Evolutionary conservation across 2,888 invertebrate species (phyloP), one percentile per base, ranked within the genome.

Genomic region (Subacronicta megacephala): DNA sequence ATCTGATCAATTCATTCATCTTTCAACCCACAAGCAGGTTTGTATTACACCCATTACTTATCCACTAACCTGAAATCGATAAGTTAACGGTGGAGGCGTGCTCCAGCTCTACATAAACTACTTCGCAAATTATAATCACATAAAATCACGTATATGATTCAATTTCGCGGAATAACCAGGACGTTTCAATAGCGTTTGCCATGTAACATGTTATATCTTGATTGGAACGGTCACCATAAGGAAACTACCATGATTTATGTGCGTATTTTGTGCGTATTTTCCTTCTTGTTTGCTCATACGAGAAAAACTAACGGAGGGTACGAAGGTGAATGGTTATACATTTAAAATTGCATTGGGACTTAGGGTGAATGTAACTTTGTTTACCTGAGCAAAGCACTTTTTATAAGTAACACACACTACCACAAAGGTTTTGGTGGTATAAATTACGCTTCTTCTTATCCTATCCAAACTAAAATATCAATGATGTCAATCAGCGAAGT

Each of bases 121-220:
- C 63, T 78, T 75, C 46, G 61, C 53, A 69, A 73, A 61, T 66
- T 60, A 64, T 64, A 57, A 73, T 64, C 46, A 45, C 38, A 57
- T 77, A 68, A 73, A 72, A 77, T 80, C 84, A 83, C 83, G 84
- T 84, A 80, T 73, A 62, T 70, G 75, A 77, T 80, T 80, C 73
- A 82, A 82, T 85, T 84, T 84, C 83, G 80, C 72, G 68, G 83
- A 83, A 84, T 72, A 78, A 76, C 77, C 77, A 68, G 78, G 79
- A 76, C 80, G 73, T 78, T 78, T 80, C 75, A 80, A 80, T 80
- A 81, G 78, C 77, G 71, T 77, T 60, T 74, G 73, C 77, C 78
- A 77, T 68, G 69, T 73, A 78, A 80, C 74, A 75, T 76, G 79
- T 78, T n/a, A 73, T 68, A 82, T 85, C 82, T 83, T 82, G 84